phyloP scores from a whole-genome alignment of 2,113 vertebrate genomes.

The Istiophorus platypterus region DNA sequence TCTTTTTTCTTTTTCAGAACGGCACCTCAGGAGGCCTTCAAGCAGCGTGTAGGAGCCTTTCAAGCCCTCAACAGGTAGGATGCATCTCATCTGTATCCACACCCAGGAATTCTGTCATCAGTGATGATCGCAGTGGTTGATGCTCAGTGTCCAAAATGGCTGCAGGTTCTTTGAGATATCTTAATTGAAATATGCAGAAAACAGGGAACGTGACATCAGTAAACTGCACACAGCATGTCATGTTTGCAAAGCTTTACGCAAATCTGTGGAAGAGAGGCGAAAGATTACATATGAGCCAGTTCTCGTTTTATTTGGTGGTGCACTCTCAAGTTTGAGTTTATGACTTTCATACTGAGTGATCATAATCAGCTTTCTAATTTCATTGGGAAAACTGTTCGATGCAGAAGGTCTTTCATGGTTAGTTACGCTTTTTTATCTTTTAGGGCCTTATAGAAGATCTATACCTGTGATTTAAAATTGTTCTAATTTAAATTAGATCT shows the following conservation, averaged over 20 bases:
- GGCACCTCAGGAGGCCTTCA: conserved; percentile 82
- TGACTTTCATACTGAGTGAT: not conserved
- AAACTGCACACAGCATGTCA: not conserved
- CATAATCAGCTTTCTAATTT: not conserved
- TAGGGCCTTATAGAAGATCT: too few species aligned
- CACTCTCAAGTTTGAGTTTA: not conserved
- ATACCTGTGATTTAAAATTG: too few species aligned
- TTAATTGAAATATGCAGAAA: not conserved
- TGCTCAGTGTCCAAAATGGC: not conserved
- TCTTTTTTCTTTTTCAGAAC: conserved; percentile 68
- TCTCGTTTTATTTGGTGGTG: conserved; percentile 4
- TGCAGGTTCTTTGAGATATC: not conserved
- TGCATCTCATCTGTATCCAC: conserved; percentile 6
- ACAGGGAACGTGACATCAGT: not conserved
- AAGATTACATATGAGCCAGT: not conserved
- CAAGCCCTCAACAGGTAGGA: conserved; percentile 84
- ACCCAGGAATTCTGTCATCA: not conserved
- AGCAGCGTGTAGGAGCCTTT: conserved; percentile 83
- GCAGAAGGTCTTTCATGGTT: not conserved
- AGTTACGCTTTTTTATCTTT: too few species aligned
- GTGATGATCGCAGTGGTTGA: not conserved
- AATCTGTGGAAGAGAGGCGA: not conserved
- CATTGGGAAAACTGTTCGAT: not conserved
- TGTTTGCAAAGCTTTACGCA: not conserved
- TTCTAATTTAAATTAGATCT: too few species aligned